Evolutionary conservation across 37 sponge, comb jelly and placozoan genomes (phyloP).

Genomic region (Halisarca cf. caerulea): DNA sequence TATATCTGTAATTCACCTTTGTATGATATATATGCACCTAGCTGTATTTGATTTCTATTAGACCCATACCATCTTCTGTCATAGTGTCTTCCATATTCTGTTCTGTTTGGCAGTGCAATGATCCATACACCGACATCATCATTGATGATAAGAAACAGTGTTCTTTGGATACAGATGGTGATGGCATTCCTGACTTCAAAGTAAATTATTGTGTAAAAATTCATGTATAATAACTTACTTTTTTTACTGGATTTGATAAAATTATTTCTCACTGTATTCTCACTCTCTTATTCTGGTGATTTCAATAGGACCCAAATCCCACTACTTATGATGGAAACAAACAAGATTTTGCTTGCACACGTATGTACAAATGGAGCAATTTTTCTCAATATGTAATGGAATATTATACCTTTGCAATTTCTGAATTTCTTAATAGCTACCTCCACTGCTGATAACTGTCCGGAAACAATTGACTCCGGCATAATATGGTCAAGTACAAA

Average conservation of each 20-base stretch:
- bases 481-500: not conserved
- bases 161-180: slow-evolving; percentile 22
- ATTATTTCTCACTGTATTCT: too few species aligned
- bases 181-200: not conserved
- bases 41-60: too few species aligned
- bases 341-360: not conserved
- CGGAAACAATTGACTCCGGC: not conserved
- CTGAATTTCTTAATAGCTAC: not conserved
- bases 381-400: too few species aligned
- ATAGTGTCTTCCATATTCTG: too few species aligned
- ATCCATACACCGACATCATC: not conserved
- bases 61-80: too few species aligned
- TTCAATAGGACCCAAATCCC: not conserved
- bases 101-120: not conserved
- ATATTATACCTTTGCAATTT: too few species aligned
- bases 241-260: too few species aligned
- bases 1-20: too few species aligned
- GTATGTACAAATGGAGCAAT: not conserved
- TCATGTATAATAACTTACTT: too few species aligned
- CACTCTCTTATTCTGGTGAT: not conserved
- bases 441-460: not conserved
- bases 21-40: too few species aligned
- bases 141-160: not conserved
- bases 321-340: not conserved
- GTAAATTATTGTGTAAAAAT: too few species aligned